These are phyloP conservation scores for Thysanoteuthis rhombus DNA, from an alignment of 2,888 invertebrate genomes.

Conservation along the genomic window DNA sequence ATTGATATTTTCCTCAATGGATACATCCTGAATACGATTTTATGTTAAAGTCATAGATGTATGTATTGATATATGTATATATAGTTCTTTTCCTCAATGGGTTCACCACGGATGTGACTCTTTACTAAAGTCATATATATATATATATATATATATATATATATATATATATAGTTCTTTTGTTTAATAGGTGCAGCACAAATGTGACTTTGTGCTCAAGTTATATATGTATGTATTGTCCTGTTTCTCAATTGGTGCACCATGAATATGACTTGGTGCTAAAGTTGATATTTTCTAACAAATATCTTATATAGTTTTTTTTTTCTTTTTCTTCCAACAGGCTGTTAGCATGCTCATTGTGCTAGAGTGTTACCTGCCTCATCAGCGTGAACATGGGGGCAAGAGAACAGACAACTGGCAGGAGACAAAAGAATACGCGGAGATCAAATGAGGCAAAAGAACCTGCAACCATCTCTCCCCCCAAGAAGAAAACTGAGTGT, in stretches of 20 bases:
- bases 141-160: no score
- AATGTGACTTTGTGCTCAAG: no score
- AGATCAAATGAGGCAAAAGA: constrained; percentile 1
- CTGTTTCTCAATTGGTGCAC: background rate
- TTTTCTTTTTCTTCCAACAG: background rate
- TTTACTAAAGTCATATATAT: no score
- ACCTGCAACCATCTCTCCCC: constrained; percentile 22
- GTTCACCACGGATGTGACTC: no score
- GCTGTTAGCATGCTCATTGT: constrained; percentile 19
- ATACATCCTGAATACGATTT: no score
- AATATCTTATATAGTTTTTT: background rate
- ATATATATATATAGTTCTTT: no score
- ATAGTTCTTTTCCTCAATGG: no score
- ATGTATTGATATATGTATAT: no score
- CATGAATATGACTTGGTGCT: background rate
- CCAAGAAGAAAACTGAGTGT: constrained; percentile 1
- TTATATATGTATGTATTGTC: background rate
- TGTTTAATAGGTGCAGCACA: no score
- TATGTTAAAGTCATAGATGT: no score
- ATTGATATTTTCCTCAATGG: no score
- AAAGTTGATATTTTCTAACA: background rate
- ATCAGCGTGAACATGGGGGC: constrained; percentile 28
- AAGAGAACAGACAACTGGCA: background rate
- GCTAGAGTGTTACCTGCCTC: background rate
- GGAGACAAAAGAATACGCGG: background rate